Evolutionary conservation across 2,113 vertebrate genomes (phyloP).

Genomic region (mouse (Mus musculus)): DNA sequence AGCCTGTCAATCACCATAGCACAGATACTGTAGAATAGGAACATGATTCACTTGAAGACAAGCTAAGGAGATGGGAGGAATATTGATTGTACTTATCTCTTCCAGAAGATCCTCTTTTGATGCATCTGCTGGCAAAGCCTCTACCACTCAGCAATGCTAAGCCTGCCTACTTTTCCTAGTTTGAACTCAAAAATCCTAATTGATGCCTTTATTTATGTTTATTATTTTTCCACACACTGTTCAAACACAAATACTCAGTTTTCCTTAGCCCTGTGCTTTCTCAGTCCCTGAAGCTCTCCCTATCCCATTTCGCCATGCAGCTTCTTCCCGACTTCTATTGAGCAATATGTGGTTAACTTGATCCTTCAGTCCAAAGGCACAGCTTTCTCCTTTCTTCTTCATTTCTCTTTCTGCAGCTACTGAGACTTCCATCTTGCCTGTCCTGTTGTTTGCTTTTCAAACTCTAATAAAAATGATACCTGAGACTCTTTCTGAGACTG

Average conservation of each 20-base stretch:
- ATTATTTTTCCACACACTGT: background rate
- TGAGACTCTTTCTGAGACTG: background rate
- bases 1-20: background rate
- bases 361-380: background rate
- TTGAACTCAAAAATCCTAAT: background rate
- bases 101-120: background rate
- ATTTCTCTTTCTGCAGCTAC: background rate
- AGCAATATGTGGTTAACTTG: no score
- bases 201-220: background rate
- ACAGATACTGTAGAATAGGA: background rate
- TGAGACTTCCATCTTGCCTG: background rate
- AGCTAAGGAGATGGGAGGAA: no score
- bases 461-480: background rate
- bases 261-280: background rate
- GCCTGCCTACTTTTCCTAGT: background rate
- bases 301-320: rapidly evolving
- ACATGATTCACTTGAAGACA: background rate
- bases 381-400: background rate
- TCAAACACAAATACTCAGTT: background rate
- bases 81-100: background rate
- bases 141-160: background rate
- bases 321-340: background rate
- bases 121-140: background rate
- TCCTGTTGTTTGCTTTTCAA: background rate
- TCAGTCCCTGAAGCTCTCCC: no score